Conservation (phyloP, 2,888 invertebrate species). For the Sphaerophoria rueppellii region DNA sequence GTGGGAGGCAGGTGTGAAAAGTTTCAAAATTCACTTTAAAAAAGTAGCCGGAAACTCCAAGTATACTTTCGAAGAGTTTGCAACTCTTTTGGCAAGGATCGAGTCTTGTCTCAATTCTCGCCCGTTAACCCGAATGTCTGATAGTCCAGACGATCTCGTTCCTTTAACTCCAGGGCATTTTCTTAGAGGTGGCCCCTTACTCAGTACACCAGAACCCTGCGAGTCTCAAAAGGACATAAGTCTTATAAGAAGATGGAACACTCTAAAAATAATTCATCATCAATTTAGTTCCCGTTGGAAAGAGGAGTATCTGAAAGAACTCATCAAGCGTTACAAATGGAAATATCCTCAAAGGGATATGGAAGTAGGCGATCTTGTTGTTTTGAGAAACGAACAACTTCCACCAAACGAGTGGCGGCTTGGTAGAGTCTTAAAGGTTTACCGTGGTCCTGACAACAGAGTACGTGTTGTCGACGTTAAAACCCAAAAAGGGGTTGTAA, state of each 20-base stretch:
- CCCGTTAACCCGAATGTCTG: not conserved
- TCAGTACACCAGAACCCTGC: not conserved
- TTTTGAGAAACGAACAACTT: too few species aligned
- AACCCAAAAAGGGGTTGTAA: too few species aligned
- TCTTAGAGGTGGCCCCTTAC: not conserved
- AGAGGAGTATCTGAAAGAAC: not conserved
- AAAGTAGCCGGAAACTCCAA: not conserved
- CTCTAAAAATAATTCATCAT: not conserved
- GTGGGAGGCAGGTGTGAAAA: not conserved
- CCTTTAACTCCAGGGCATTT: not conserved
- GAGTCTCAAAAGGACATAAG: not conserved
- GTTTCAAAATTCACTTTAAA: not conserved
- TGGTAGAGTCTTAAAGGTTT: too few species aligned
- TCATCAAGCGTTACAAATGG: too few species aligned
- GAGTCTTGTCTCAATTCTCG: not conserved
- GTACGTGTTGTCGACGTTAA: too few species aligned
- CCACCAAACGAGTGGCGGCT: too few species aligned
- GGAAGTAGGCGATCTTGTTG: too few species aligned
- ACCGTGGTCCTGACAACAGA: too few species aligned
- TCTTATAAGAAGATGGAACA: constrained; percentile 1
- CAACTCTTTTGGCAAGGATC: too few species aligned
- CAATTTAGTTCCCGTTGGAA: not conserved
- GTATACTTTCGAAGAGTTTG: not conserved
- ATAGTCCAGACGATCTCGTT: not conserved
- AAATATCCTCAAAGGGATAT: too few species aligned